Evolutionary conservation across 2,888 invertebrate species (phyloP), one percentile per base, ranked within the genome.

Genomic region (Gymnocheta viridis): DNA sequence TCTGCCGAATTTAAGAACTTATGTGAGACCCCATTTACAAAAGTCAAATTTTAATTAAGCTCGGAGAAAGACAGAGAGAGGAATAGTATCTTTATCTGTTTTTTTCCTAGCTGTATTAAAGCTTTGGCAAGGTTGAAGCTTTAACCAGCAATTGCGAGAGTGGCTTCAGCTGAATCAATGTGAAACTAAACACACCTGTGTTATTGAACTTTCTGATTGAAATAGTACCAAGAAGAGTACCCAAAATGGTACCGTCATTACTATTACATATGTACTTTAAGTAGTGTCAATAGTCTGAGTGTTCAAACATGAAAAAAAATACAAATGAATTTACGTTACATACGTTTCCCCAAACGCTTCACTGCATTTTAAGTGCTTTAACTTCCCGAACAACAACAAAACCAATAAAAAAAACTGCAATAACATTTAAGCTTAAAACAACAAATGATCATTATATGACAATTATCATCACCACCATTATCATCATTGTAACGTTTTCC

Each of bases 311-410:
- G 56, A 62, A 49, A 41, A 62, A 69, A 69, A 29, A 29, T n/a
- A 67, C 14, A 29, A 67, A 73, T 60, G n/a, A 60, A 67, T 80
- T 73, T 69, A 62, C 60, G 74, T 76, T 69, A 72, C 70, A 78
- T 82, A 78, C 77, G 72, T 56, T 81, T 73, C 73, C 73, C 73
- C 84, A 81, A 84, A 84, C 73, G 84, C 84, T 84, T 84, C 81
- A 69, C 77, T 84, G 84, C 84, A 84, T 84, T 81, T 84, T 84
- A 84, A 81, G 73, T 84, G 69, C 84, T 69, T 81, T 78, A 84
- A 84, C 84, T 84, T 84, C 84, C 84, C 81, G 81, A 84, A 77
- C 70, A 72, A 35, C 47, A 66, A 67, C 35, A 32, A 17, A 24
- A 73, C 17, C 51, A 41, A 51, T 44, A 69, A 56, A n/a, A 32